These are phyloP conservation scores for Hafferia zeledoni DNA, from an alignment of 2,797 vertebrate genomes.

Conservation along the genomic window DNA sequence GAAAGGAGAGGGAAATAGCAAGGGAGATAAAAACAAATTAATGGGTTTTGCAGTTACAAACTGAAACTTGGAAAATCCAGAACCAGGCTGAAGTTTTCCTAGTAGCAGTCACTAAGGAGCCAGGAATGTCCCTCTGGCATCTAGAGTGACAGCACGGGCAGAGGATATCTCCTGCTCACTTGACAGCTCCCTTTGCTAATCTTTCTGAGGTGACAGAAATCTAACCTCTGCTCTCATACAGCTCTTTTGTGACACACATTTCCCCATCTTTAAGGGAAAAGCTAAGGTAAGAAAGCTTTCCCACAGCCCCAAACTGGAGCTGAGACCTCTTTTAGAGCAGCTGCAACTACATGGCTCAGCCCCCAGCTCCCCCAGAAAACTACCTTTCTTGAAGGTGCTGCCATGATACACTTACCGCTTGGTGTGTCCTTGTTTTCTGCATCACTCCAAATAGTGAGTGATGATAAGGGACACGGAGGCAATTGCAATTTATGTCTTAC, in stretches of 20 bases:
- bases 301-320: neutral
- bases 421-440: constrained; percentile 7
- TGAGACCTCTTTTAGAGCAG: neutral
- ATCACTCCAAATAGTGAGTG: constrained; percentile 21
- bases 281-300: constrained; percentile 14
- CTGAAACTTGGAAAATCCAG: neutral
- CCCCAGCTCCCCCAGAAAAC: neutral
- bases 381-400: constrained; percentile 5
- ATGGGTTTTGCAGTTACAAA: neutral
- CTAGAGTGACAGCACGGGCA: constrained; percentile 32
- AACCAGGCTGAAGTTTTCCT: neutral
- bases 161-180: constrained; percentile 40
- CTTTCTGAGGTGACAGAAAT: constrained; percentile 44
- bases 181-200: constrained; percentile 64
- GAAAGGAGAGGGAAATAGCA: neutral
- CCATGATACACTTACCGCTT: neutral
- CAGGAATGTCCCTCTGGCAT: constrained; percentile 52
- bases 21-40: neutral
- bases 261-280: constrained; percentile 7
- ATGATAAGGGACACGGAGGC: neutral
- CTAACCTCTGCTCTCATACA: constrained; percentile 9
- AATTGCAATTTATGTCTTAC: neutral
- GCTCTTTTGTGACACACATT: constrained; percentile 10
- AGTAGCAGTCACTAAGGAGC: constrained; percentile 42
- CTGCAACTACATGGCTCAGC: neutral